Evolutionary conservation across 2,888 invertebrate genomes (phyloP), one percentile per base, ranked within the genome.

Genomic region (Papilio elwesi): DNA sequence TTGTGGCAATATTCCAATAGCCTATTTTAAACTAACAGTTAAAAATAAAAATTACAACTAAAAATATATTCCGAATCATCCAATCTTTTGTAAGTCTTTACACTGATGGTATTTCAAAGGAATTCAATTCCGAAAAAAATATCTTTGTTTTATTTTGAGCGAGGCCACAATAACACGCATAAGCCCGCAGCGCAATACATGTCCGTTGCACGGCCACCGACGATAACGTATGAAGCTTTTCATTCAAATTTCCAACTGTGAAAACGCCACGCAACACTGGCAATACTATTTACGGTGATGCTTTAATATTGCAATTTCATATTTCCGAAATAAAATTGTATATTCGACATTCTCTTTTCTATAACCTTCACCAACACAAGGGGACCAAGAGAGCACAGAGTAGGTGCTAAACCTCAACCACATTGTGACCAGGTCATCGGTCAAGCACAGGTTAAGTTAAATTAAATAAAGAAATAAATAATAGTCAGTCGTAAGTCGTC

Each of bases 141-240:
- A 47, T 53, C 53, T 70, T 53, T 36, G 55, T 70, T 26, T 16
- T n/a, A 63, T 49, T 53, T 70, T 26, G 1, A 48, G 12, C 48
- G 49, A 62, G 15, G 11, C 13, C 48, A 48, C 64, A 70, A 55
- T 13, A 65, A 48, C 70, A 71, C 47, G 55, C 49, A 62, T 67
- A 62, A 62, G 26, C 47, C 26, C 10, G 15, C 15, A 26, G 47
- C 12, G 62, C 67, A 52, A 62, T 62, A 67, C 47, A 71, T 12
- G 71, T 62, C 67, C 66, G 51, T 6, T 59, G 59, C 66, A 67
- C 16, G 51, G 47, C n/a, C 67, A 36, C 52, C 67, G 36, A 26
- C 62, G 67, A 67, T 71, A 71, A 71, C 67, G 62, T 48, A 67
- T 71, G 71, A 48, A 47, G 67, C 8, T 48, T 71, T 71, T 62